These are phyloP conservation scores for Gorsachius goisagi DNA, from an alignment of 2,113 vertebrate species.

Conservation along the genomic window DNA sequence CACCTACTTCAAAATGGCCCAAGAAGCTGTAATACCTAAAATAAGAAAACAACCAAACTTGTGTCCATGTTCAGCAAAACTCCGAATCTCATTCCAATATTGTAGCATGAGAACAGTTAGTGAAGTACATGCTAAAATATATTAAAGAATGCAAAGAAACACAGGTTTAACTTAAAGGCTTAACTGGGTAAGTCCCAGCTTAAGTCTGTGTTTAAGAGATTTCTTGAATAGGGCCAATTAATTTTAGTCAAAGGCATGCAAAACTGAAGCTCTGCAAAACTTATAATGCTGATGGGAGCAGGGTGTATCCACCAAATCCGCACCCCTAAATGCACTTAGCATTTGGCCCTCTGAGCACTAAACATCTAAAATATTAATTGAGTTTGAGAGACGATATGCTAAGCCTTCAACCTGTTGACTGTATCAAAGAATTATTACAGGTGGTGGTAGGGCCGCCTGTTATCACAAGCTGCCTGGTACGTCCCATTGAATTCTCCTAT, in stretches of 20 bases:
- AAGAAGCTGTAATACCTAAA: background rate
- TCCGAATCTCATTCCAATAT: background rate
- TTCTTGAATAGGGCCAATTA: background rate
- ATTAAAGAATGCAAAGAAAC: background rate
- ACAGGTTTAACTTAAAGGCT: background rate
- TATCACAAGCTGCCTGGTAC: background rate
- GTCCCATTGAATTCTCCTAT: background rate
- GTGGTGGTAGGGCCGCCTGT: background rate
- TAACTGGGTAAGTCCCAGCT: background rate
- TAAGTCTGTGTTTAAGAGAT: background rate
- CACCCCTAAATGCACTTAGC: background rate
- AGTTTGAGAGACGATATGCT: background rate
- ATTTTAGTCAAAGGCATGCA: background rate
- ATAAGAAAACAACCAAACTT: background rate
- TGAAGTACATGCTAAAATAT: background rate
- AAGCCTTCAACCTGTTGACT: background rate
- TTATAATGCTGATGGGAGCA: background rate
- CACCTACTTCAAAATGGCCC: constrained; percentile 12
- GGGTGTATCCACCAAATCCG: background rate
- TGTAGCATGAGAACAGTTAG: background rate
- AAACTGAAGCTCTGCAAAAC: background rate
- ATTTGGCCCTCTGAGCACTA: background rate
- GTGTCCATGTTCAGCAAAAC: background rate
- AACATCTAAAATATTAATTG: background rate
- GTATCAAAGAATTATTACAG: background rate